Conservation (phyloP, 2,113 vertebrate genomes). For the Willisornis vidua region DNA sequence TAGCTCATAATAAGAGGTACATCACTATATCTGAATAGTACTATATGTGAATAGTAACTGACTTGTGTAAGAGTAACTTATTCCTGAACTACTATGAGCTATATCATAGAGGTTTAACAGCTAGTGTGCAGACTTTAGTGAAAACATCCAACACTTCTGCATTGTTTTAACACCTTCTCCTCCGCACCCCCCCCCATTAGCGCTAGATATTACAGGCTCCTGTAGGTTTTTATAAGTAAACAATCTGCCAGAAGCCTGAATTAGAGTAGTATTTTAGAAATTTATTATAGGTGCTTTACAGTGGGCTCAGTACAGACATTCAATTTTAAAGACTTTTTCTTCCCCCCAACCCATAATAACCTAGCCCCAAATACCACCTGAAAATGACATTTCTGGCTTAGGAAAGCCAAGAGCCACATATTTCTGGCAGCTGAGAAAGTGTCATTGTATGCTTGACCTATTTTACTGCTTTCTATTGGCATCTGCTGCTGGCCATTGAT, state of each 20-base stretch:
- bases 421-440: neutral
- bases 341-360: neutral
- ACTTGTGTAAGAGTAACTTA: neutral
- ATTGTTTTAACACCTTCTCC: neutral
- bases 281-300: constrained; percentile 38
- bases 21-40: neutral
- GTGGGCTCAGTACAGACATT: neutral
- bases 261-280: constrained; percentile 35
- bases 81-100: neutral
- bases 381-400: neutral
- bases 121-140: constrained; percentile 37
- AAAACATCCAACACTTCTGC: constrained; percentile 28
- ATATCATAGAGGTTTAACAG: constrained; percentile 4
- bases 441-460: neutral
- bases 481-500: constrained; percentile 6
- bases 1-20: neutral
- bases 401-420: neutral
- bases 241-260: constrained; percentile 44
- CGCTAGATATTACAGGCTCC: constrained; percentile 30
- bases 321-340: neutral
- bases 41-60: neutral
- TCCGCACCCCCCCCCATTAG: neutral
- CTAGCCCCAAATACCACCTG: neutral
- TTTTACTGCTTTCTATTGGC: constrained; percentile 24
- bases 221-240: constrained; percentile 8